A percentile compares a stretch with the other conserved stretches of the same genome.
Conservation (phyloP, 2,888 invertebrate genomes). For the Ecliptopera silaceata region DNA sequence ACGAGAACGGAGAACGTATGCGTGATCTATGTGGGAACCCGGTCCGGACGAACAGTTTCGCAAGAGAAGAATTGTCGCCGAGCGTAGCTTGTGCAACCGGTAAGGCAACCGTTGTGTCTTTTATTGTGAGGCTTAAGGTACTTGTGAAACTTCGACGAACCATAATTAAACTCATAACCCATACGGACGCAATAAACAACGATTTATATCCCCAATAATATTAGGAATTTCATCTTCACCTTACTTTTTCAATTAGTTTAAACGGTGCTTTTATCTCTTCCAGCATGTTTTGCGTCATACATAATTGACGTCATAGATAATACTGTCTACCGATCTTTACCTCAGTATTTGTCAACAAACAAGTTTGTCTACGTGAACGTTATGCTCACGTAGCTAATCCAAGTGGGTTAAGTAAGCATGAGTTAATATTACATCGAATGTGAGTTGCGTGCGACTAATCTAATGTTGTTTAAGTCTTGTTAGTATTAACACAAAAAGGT, state of each 20-base stretch:
- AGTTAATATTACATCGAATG: too few relatives aligned
- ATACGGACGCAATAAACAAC: slow-evolving; percentile 36
- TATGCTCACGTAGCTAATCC: not conserved
- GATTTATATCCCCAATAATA: slow-evolving; percentile 30
- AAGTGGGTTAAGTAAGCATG: not conserved
- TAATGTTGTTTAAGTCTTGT: too few relatives aligned
- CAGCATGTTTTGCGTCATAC: slow-evolving; percentile 1
- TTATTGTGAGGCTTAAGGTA: slow-evolving; percentile 44
- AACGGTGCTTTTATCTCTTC: slow-evolving; percentile 1
- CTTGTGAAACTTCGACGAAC: slow-evolving; percentile 45
- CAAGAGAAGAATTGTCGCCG: slow-evolving; percentile 59
- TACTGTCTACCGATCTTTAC: slow-evolving; percentile 3
- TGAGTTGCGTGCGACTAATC: too few relatives aligned
- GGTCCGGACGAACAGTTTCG: slow-evolving; percentile 49
- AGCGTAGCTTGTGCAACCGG: slow-evolving; percentile 56
- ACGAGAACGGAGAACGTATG: slow-evolving; percentile 43
- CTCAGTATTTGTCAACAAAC: not conserved
- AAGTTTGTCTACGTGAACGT: not conserved
- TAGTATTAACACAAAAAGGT: too few relatives aligned
- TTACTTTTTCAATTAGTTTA: slow-evolving; percentile 25
- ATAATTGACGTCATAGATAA: slow-evolving; percentile 15
- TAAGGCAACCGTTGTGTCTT: slow-evolving; percentile 46
- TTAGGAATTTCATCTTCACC: slow-evolving; percentile 22
- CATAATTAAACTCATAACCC: slow-evolving; percentile 40
- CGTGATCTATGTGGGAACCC: slow-evolving; percentile 62